Base-by-base conservation (phyloP, 2,888 invertebrate species). In the Orchestes rusci region DNA sequence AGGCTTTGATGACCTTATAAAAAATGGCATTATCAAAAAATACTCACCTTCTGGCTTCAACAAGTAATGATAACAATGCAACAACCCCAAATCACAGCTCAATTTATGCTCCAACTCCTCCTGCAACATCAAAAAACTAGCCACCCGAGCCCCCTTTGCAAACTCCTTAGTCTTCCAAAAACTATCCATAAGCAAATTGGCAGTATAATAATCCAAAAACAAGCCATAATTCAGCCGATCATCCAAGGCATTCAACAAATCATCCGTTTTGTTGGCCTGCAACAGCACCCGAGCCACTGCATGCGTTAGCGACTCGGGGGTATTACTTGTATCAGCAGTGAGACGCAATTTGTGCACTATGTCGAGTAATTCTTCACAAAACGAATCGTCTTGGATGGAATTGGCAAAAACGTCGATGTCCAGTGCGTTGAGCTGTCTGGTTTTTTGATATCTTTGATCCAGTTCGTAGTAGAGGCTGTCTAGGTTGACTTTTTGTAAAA, bases 171-270 rank as follows among this genome's bases (percentile, higher is more conserved):
- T 69, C 59, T 82, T 79, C 43, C 95, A 68, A 57, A 89, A 82
- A 42, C 76, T 73, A 62, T 95, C 84, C 70, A 96, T 72, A 27
- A 93, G 67, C 38, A 94, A 71, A 66, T 89, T 91, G 5, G 82
- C 82, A 19, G 79, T 73, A 55, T 80, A 84, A 48, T 79, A 68
- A 68, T 96, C 92, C n/a, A 91, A 77, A 63, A 95, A 95, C 20
- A 97, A 68, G 1, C 97, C 97, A 72, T 85, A 96, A 60, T 84
- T 84, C 12, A 87, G 64, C 41, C 89, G 81, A 64, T 94, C 85
- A 59, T 84, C 78, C 33, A 96, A 70, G 4, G 92, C 73, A 12
- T 75, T 70, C 1, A 91, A 61, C 10, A 95, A 68, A 41, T 82
- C 77, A 12, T 79, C 73, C n/a, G 72, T 65, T 52, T 77, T 70